Percentiles rank a stretch among this genome's conserved stretches.
Conservation (phyloP, 2,797 vertebrate species). For the Petrocephalus sullivani region DNA sequence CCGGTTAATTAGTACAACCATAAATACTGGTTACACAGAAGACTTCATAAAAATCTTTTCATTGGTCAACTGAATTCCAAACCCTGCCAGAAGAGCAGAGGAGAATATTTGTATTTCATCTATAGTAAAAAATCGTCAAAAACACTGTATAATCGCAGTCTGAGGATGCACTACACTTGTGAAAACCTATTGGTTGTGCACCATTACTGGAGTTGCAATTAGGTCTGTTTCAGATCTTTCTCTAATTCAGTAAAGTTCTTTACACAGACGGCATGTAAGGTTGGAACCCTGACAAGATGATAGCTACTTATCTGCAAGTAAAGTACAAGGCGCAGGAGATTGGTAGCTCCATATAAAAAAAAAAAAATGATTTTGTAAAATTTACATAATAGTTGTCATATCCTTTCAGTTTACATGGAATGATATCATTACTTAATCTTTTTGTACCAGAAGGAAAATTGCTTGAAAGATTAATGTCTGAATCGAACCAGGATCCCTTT, state of each 20-base stretch:
- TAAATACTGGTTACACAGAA: not conserved
- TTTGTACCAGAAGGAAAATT: not conserved
- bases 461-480: not conserved
- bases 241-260: not conserved
- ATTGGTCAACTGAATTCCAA: not conserved
- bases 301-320: not conserved
- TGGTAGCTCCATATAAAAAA: not conserved
- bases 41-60: not conserved
- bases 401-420: not conserved
- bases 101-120: not conserved
- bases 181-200: not conserved
- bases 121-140: not conserved
- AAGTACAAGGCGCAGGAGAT: not conserved
- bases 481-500: not conserved
- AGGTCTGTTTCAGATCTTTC: not conserved
- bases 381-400: not conserved
- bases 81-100: not conserved
- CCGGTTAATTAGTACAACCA: not conserved
- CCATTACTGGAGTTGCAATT: not conserved
- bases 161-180: not conserved
- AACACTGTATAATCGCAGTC: not conserved
- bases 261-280: not conserved
- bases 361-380: not conserved
- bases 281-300: not conserved
- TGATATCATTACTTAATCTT: not conserved